A percentile compares a stretch with the other conserved stretches of the same genome.
Conservation (phyloP, 2,797 vertebrate species). For the Semotilus atromaculatus region DNA sequence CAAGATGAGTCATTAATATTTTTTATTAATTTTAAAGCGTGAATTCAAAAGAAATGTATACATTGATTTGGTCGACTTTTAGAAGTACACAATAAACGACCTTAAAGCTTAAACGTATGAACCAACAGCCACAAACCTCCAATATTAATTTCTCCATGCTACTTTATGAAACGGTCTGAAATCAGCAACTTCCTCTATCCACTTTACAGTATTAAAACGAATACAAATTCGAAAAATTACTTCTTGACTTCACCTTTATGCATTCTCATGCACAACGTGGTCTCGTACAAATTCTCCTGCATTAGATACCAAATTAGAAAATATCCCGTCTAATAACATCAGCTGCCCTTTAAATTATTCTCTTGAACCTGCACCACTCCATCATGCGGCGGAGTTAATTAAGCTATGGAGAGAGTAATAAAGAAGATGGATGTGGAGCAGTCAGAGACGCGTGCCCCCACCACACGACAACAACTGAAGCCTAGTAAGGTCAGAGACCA, state of each 20-base stretch:
- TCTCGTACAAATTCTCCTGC: conserved; percentile 44
- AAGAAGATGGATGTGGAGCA: conserved; percentile 76
- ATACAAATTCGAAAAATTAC: conserved; percentile 7
- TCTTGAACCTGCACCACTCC: conserved; percentile 72
- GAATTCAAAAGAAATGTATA: background rate
- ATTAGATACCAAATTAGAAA: conserved; percentile 57
- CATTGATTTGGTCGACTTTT: background rate
- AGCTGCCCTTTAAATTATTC: conserved; percentile 78
- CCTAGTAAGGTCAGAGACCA: conserved; percentile 76
- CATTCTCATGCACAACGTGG: conserved; percentile 29
- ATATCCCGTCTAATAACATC: conserved; percentile 68
- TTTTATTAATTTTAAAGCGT: background rate
- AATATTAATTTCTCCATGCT: background rate
- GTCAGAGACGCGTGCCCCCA: conserved; percentile 62
- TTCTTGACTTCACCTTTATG: conserved; percentile 40
- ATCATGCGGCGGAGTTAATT: conserved; percentile 77
- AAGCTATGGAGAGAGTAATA: conserved; percentile 76
- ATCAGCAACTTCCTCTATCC: background rate
- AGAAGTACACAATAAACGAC: background rate
- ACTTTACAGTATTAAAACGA: conserved; percentile 14
- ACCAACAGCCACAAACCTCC: background rate
- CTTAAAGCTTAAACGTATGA: background rate
- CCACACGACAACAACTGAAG: conserved; percentile 69
- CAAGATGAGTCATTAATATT: background rate
- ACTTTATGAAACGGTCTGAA: background rate